Evolutionary conservation across 2,888 invertebrate species (phyloP), one percentile per base, ranked within the genome.

Genomic region (Proisotoma minuta): DNA sequence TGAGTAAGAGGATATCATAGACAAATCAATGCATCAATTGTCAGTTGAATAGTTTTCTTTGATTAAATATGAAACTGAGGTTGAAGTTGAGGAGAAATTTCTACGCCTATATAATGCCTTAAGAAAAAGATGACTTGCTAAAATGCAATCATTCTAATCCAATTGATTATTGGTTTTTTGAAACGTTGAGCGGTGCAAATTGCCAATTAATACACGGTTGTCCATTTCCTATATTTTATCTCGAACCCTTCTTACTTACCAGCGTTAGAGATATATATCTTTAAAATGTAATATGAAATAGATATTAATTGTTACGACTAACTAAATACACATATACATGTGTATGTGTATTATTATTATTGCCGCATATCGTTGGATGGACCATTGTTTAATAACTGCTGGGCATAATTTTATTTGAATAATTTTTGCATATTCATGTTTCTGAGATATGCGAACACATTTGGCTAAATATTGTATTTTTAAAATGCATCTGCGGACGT

Each of bases 381-480:
- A n/a, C n/a, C n/a, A n/a, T n/a, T n/a, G n/a, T n/a, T n/a, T n/a
- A 43, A 12, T 43, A 18, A 18, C 43, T 15, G 20, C 20, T 43
- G 43, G 43, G 5, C 20, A 43, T n/a, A 43, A 5, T 43, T 43
- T 43, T 15, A 43, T 43, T 43, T 43, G 5, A 20, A 43, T n/a
- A 43, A 43, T 43, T 43, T 43, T 5, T 43, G 43, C 43, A 43
- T 43, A 43, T n/a, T 43, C 43, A 43, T 43, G 43, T 43, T 43
- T n/a, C 18, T 43, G 34, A 34, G 34, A 34, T 10, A 15, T 34
- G 34, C 34, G 43, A 18, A 5, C 4, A 20, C 20, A n/a, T 18
- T 12, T 43, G 20, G 18, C 5, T 20, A 12, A 18, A 43, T 43
- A n/a, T 43, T 43, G 18, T 5, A 18, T n/a, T 20, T 4, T 43